Base-by-base conservation (phyloP, 2,888 invertebrate species). In the Polyommatus icarus region DNA sequence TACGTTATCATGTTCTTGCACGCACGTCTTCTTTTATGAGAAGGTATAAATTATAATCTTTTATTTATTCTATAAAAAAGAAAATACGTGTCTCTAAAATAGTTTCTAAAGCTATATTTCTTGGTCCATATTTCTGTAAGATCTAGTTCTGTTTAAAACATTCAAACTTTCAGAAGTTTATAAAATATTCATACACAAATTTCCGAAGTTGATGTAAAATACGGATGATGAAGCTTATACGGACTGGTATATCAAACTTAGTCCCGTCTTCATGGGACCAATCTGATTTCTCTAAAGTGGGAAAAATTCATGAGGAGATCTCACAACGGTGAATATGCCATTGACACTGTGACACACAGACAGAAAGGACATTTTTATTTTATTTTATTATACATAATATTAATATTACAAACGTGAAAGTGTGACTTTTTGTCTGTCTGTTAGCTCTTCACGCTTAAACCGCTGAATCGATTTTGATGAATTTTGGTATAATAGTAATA, bases 291-390 rank as follows among this genome's bases (percentile, higher is more conserved):
- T 85, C 82, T 80, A 83, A 83, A 85, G 81, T 80, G 82, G 84
- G 85, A 84, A 88, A 86, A 85, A 85, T 88, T 86, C 87, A 88
- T 87, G 87, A 87, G 85, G 83, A 83, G 83, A 83, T 83, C 84
- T 84, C 81, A 82, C 81, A 82, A 80, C 78, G 83, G 84, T 82
- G 83, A 83, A 82, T 82, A 81, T 82, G 79, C 80, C 81, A 82
- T 81, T 82, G 82, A 82, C 82, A 80, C 81, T 54, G 79, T 57
- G 78, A 82, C 81, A 84, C 79, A 81, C 82, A 10, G 78, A n/a
- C 18, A 18, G 46, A 54, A 54, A 46, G 5, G 36, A 78, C 12
- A 54, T 20, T 40, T 29, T n/a, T n/a, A n/a, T n/a, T n/a, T n/a
- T n/a, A n/a, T n/a, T n/a, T n/a, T n/a, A n/a, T n/a, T n/a, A n/a